phyloP scores from a whole-genome alignment of 1,140 invertebrate species.

The Lysiphlebus fabarum region DNA sequence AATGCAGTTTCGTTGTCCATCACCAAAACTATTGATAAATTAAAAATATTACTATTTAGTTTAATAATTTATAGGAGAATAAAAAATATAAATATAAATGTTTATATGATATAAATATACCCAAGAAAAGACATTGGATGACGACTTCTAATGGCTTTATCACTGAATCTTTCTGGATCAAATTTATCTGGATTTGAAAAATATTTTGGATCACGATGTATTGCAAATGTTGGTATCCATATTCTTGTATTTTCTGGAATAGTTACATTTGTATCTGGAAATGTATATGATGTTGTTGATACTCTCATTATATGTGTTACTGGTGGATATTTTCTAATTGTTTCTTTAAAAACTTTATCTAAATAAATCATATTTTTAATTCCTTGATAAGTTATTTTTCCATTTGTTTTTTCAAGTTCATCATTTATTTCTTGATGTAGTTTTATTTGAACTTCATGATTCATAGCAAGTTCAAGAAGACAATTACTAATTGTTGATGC shows the following conservation, averaged over 20 bases:
- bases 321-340: conserved; percentile 60
- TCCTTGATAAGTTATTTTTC: conserved; percentile 55
- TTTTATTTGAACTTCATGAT: conserved; percentile 60
- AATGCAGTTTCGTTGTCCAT: conserved; percentile 66
- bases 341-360: conserved; percentile 60
- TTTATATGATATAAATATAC: conserved; percentile 36
- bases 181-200: conserved; percentile 60
- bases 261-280: conserved; percentile 50
- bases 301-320: conserved; percentile 51
- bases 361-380: conserved; percentile 59
- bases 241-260: conserved; percentile 50
- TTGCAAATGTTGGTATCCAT: conserved; percentile 52
- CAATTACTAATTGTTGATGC: conserved; percentile 61
- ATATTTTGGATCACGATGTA: conserved; percentile 60
- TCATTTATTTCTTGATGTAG: conserved; percentile 59
- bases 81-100: too few species aligned
- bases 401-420: conserved; percentile 46
- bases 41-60: not conserved
- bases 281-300: conserved; percentile 52
- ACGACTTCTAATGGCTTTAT: conserved; percentile 51
- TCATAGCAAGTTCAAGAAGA: conserved; percentile 60
- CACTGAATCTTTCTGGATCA: conserved; percentile 61
- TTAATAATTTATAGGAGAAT: too few species aligned
- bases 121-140: conserved; percentile 62
- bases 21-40: conserved; percentile 56